Evolutionary conservation across 2,797 vertebrate genomes (phyloP).

Genomic region (Acomys russatus): DNA sequence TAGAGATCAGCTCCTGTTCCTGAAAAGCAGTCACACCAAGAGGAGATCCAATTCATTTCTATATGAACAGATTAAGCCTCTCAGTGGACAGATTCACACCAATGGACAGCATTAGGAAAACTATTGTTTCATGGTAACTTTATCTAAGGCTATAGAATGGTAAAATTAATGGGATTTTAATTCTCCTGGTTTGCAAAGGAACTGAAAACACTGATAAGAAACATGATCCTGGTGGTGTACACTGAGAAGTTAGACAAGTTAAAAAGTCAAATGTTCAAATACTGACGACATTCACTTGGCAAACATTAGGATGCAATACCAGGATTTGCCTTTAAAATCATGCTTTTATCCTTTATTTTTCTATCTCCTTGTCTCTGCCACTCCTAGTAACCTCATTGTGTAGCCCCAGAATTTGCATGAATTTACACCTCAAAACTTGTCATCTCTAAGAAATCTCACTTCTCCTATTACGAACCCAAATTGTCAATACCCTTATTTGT

Average conservation of each 20-base stretch:
- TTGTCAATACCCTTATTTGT: not conserved
- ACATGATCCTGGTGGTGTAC: not conserved
- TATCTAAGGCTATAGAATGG: conserved; percentile 46
- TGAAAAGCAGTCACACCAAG: conserved; percentile 34
- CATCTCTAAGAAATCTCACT: conserved; percentile 1
- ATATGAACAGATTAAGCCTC: conserved; percentile 60
- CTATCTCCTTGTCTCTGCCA: not conserved
- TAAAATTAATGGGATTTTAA: conserved; percentile 58
- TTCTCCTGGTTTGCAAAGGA: conserved; percentile 43
- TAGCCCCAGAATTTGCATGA: conserved; percentile 17
- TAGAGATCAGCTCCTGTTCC: conserved; percentile 1
- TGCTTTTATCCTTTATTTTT: conserved; percentile 15
- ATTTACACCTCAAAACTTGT: conserved; percentile 1
- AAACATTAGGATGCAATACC: not conserved
- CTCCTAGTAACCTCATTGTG: not conserved
- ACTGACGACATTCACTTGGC: conserved; percentile 4
- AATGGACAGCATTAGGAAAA: conserved; percentile 47
- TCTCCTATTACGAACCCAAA: not conserved
- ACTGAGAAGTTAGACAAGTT: conserved; percentile 39
- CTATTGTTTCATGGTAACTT: conserved; percentile 42
- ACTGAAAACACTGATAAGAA: conserved; percentile 25
- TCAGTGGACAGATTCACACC: not conserved
- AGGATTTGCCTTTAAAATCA: not conserved
- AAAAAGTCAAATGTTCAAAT: conserved; percentile 35
- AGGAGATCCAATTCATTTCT: conserved; percentile 39